Conservation (phyloP, 1,140 invertebrate genomes). For the Oryzaephilus surinamensis region DNA sequence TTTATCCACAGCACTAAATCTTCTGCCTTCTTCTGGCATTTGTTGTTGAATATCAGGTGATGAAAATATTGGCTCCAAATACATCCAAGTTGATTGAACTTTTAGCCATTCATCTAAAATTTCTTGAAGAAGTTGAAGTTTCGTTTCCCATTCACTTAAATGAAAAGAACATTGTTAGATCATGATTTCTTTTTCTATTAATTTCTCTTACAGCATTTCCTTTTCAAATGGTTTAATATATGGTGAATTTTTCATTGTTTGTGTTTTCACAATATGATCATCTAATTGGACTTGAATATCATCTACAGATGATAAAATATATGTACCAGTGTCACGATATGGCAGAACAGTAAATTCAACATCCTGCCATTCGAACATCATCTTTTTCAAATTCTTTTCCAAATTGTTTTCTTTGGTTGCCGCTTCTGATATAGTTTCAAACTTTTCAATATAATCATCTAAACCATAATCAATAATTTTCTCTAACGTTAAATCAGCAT, state of each 20-base stretch:
- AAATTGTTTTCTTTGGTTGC: slow-evolving; percentile 92
- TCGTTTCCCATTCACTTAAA: slow-evolving; percentile 64
- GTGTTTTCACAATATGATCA: slow-evolving; percentile 94
- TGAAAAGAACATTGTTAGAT: slow-evolving; percentile 9
- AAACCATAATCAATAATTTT: slow-evolving; percentile 91
- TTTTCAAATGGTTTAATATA: slow-evolving; percentile 92
- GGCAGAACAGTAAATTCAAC: slow-evolving; percentile 69
- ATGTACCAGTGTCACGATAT: slow-evolving; percentile 84
- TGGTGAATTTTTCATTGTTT: slow-evolving; percentile 94
- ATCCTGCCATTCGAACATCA: slow-evolving; percentile 87
- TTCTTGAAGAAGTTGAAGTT: slow-evolving; percentile 70
- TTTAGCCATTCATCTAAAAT: slow-evolving; percentile 94
- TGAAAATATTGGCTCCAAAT: slow-evolving; percentile 94
- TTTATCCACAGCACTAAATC: slow-evolving; percentile 87
- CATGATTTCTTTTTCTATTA: too few relatives aligned
- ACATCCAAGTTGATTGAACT: slow-evolving; percentile 94
- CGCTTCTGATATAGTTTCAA: slow-evolving; percentile 87
- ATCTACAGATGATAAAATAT: slow-evolving; percentile 82
- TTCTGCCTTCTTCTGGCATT: slow-evolving; percentile 87
- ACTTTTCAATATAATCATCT: slow-evolving; percentile 81
- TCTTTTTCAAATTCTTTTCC: slow-evolving; percentile 80
- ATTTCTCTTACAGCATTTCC: slow-evolving; percentile 54
- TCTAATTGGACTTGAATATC: slow-evolving; percentile 92
- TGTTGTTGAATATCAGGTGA: slow-evolving; percentile 95
- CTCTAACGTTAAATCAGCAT: slow-evolving; percentile 71